These are phyloP conservation scores for Agonum fuliginosum DNA, from an alignment of 2,888 invertebrate species.

Conservation along the genomic window DNA sequence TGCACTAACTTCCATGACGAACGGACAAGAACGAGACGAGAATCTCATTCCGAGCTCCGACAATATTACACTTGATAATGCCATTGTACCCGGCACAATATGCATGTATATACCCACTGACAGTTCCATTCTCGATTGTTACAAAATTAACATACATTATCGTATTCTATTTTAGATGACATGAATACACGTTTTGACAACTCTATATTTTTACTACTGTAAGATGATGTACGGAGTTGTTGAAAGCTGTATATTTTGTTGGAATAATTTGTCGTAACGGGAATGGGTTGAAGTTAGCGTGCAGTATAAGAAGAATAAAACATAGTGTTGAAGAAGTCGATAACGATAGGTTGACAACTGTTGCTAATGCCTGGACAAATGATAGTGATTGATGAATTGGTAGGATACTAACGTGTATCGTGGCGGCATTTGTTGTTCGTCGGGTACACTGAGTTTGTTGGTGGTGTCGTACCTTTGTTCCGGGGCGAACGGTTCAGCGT, in stretches of 20 bases:
- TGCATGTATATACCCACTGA: constrained; percentile 33
- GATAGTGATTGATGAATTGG: constrained; percentile 34
- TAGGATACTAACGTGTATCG: constrained; percentile 56
- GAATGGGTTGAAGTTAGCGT: neutral
- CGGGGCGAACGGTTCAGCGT: constrained; percentile 80
- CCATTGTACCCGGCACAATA: constrained; percentile 35
- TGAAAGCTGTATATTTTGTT: neutral
- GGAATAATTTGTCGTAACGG: neutral
- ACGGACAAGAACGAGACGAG: constrained; percentile 10
- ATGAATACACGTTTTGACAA: constrained; percentile 13
- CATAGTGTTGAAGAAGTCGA: constrained; percentile 16
- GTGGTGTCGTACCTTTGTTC: constrained; percentile 70
- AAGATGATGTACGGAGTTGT: neutral
- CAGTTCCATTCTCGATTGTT: constrained; percentile 41
- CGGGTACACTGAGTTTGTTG: constrained; percentile 55
- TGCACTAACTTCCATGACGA: constrained; percentile 14
- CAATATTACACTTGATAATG: constrained; percentile 40
- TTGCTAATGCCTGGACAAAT: constrained; percentile 39
- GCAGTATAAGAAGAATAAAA: constrained; percentile 21
- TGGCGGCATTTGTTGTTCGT: constrained; percentile 58
- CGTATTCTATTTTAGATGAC: too few relatives aligned
- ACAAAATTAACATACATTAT: constrained; percentile 37
- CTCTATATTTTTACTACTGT: constrained; percentile 2
- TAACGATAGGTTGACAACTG: constrained; percentile 37
- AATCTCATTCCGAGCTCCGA: constrained; percentile 30